Conservation (phyloP, 1,140 invertebrate genomes). For the Meloidogyne hapla region DNA sequence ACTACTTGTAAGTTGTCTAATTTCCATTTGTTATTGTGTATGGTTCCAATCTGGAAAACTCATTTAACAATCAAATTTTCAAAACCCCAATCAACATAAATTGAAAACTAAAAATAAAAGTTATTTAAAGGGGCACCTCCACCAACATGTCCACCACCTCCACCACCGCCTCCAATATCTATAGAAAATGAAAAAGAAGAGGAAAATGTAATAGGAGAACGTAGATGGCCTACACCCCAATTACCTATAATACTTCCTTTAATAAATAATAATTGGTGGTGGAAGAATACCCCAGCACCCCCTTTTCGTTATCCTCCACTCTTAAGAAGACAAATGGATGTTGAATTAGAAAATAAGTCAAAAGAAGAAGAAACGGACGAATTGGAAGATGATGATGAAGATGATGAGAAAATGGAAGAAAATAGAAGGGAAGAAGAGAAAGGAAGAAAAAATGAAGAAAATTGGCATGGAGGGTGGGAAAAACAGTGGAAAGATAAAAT, state of each 20-base stretch:
- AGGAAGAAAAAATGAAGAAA: conserved; percentile 1
- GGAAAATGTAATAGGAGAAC: neutral
- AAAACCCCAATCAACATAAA: no score
- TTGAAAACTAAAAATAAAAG: no score
- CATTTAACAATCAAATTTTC: no score
- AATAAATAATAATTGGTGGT: conserved; percentile 30
- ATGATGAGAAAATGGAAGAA: neutral
- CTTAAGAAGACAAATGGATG: neutral
- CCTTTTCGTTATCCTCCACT: conserved; percentile 4
- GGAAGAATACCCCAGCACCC: conserved; percentile 28
- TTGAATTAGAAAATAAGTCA: neutral
- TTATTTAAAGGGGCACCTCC: neutral
- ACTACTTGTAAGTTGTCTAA: neutral
- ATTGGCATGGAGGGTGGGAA: neutral
- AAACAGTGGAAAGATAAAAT: neutral
- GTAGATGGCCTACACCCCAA: conserved; percentile 5
- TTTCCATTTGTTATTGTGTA: neutral
- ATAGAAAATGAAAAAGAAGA: neutral
- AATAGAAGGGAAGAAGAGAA: neutral
- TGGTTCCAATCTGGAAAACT: no score
- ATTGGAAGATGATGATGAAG: neutral
- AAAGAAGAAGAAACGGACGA: neutral
- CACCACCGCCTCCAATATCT: neutral
- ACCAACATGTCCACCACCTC: neutral
- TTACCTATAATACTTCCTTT: conserved; percentile 25